phyloP scores from a whole-genome alignment of 2,113 vertebrate species.

The Geothlypis trichas region DNA sequence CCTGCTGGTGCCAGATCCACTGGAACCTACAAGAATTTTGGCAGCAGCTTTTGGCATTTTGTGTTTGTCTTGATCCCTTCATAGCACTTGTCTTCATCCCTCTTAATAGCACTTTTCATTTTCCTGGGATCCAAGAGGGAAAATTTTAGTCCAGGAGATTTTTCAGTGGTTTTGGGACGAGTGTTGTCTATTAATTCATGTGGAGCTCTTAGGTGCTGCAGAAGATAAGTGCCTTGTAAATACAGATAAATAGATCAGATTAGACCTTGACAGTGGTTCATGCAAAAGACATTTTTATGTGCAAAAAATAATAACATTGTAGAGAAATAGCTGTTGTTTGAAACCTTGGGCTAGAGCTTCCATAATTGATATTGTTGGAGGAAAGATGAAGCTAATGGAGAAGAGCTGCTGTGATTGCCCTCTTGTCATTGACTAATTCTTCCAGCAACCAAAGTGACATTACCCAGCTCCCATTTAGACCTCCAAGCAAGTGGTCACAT shows the following conservation, averaged over 20 bases:
- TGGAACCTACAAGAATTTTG: not conserved
- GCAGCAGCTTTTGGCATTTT: not conserved
- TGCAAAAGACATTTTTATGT: conserved; percentile 59
- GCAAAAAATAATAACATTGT: conserved; percentile 53
- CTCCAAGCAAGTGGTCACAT: not conserved
- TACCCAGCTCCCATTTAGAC: conserved; percentile 22
- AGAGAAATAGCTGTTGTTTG: conserved; percentile 54
- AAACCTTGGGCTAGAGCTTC: conserved; percentile 45
- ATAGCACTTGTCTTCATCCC: too few species aligned
- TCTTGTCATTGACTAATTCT: conserved; percentile 61
- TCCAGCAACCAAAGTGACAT: not conserved
- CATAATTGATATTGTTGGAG: conserved; percentile 61
- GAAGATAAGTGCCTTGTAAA: conserved; percentile 63
- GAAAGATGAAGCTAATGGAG: conserved; percentile 52
- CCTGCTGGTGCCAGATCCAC: not conserved
- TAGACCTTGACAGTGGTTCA: conserved; percentile 61
- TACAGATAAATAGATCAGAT: conserved; percentile 60
- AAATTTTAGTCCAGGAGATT: not conserved
- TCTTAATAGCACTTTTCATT: not conserved
- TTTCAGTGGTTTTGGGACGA: not conserved
- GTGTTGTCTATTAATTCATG: conserved; percentile 10
- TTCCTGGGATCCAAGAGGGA: not conserved
- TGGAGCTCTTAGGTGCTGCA: conserved; percentile 33
- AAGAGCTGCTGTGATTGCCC: conserved; percentile 32
- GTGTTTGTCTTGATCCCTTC: not conserved